phyloP scores from a whole-genome alignment of 2,797 vertebrate species.

The Accipiter minullus region DNA sequence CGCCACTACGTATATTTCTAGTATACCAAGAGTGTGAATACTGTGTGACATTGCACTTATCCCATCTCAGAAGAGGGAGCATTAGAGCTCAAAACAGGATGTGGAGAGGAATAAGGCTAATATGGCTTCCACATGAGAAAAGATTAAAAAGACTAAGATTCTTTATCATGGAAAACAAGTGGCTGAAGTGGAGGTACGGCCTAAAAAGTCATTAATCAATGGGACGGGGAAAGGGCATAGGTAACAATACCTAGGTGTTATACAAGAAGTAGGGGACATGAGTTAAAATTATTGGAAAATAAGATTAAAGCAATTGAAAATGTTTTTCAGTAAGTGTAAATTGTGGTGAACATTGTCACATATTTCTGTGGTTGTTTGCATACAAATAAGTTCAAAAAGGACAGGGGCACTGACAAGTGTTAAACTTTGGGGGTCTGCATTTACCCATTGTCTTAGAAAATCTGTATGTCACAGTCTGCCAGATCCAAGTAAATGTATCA shows the following conservation, averaged over 20 bases:
- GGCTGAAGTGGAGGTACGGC: background rate
- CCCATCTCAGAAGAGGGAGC: background rate
- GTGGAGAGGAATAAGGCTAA: background rate
- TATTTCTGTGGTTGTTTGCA: background rate
- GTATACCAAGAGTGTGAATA: background rate
- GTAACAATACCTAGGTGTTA: background rate
- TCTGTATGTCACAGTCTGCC: background rate
- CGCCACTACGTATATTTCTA: background rate
- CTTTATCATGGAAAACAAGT: background rate
- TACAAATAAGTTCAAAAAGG: background rate
- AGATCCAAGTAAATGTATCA: background rate
- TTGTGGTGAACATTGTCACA: background rate
- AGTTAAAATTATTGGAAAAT: background rate
- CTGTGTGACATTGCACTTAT: background rate
- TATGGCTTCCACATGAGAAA: background rate
- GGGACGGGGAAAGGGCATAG: rapidly evolving
- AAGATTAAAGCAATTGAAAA: background rate
- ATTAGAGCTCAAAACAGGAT: background rate
- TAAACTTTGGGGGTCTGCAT: background rate
- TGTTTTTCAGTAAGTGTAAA: background rate
- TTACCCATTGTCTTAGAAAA: background rate
- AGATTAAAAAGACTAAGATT: background rate
- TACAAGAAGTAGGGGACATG: background rate
- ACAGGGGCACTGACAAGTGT: background rate
- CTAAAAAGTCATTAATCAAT: background rate